Evolutionary conservation across 1,140 invertebrate species (phyloP), one percentile per base, ranked within the genome.

Genomic region (Marisa cornuarietis): DNA sequence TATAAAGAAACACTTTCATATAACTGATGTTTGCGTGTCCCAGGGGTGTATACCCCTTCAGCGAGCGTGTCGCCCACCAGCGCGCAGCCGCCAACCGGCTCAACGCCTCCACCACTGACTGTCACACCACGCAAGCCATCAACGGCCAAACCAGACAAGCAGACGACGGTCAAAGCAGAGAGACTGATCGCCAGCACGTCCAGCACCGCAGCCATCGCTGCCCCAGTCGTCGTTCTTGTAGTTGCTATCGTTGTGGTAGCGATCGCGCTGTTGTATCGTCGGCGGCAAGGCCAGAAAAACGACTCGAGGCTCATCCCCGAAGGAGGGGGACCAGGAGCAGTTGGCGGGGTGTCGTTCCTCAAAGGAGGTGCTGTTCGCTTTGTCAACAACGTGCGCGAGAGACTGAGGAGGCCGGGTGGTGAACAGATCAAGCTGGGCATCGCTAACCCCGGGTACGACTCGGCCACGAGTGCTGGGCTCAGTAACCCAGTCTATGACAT

Each of bases 141-240:
- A 73, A 73, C 18, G 11, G 42, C 42, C 71, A 51, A 2, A 11
- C 72, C 72, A 14, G 26, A 24, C 7, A 13, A 13, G 18, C 72
- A 62, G 22, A 13, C 22, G 9, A 22, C 72, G 13, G 72, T 26
- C n/a, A 52, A 31, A 49, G 22, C 58, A 22, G 42, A 42, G n/a
- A 14, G 13, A 7, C 31, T 54, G 24, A 49, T 14, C 24, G 65
- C 20, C 49, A 63, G 31, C 11, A 31, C 52, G n/a, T 22, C 10
- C 6, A 31, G n/a, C 18, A 77, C 20, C 65, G 24, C 76, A n/a
- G 76, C 76, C 65, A 77, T 77, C 65, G 76, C 66, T n/a, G 58
- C 24, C 2, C 76, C 76, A 3, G 52, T 77, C 65, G 26, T 77
- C 22, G 63, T 77, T 22, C n/a, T 77, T 42, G 31, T 77, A 16